Evolutionary conservation across 2,888 invertebrate species (phyloP), one percentile per base, ranked within the genome.

Genomic region (Timema podura): DNA sequence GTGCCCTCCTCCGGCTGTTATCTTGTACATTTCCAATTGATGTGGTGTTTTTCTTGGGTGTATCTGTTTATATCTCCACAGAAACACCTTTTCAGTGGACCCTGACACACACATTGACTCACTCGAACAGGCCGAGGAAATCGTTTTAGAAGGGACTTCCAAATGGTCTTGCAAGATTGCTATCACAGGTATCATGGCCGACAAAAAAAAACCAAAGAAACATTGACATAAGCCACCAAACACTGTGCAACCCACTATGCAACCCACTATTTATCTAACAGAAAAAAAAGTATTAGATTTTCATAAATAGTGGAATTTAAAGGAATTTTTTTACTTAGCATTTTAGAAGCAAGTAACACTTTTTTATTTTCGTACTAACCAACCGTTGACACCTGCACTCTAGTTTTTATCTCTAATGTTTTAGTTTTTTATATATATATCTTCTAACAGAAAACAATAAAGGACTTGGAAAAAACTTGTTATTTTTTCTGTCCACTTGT

Each of bases 81-180:
- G 96, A 92, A 93, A 92, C 87, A 95, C 95, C 86, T 95, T 95
- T 91, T 90, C 91, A 89, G 93, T 95, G 91, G 95, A 95, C 86
- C 93, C 95, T 85, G 95, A 95, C 87, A 94, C 94, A 86, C 96
- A 96, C 89, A 93, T 95, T 87, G 95, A 95, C 90, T 93, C 93
- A 86, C 91, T 96, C 86, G 95, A 96, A 87, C 95, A 96, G 87
- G 95, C 96, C 83, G 94, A 97, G 88, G 92, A 92, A 87, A 92
- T 94, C 87, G 96, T 97, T 85, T 93, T 97, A 84, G 96, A 96
- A 87, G 97, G 97, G 86, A 97, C 96, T 81, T 96, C 96, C 84
- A 96, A 97, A 88, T 97, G 97, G 97, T 96, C 96, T 85, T 96
- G 96, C 91, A 97, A 97, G 91, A 95, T 97, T 88, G 96, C 96